Percentiles rank a stretch among this genome's conserved stretches.
These are phyloP conservation scores for Characodon lateralis DNA, from an alignment of 2,797 vertebrate genomes.

Conservation along the genomic window DNA sequence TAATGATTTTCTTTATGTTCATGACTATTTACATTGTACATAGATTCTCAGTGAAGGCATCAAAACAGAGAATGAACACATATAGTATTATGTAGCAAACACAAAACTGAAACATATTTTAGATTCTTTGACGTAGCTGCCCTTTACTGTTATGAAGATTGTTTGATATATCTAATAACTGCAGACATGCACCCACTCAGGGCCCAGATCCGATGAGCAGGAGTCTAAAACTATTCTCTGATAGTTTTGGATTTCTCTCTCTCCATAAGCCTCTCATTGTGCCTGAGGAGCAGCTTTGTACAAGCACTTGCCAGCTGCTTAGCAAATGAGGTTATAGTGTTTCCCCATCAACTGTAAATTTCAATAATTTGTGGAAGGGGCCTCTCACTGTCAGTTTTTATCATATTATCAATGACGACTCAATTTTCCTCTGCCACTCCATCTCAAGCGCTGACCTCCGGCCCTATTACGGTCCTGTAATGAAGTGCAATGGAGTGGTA, in stretches of 20 bases:
- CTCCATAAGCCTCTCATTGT: conserved; percentile 81
- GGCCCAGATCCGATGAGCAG: conserved; percentile 53
- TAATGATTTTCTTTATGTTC: too few relatives aligned
- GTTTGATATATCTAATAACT: conserved; percentile 43
- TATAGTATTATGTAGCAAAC: too few relatives aligned
- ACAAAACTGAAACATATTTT: too few relatives aligned
- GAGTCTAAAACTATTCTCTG: conserved; percentile 73
- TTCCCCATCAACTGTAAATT: conserved; percentile 86
- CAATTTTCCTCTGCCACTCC: conserved; percentile 82
- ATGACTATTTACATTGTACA: too few relatives aligned
- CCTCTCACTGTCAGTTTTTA: conserved; percentile 85
- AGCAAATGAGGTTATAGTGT: conserved; percentile 85
- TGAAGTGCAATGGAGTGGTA: conserved; percentile 89
- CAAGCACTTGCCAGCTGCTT: conserved; percentile 79
- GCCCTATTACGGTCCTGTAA: conserved; percentile 86
- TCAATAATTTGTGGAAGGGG: conserved; percentile 85
- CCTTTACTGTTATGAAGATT: background rate
- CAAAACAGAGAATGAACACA: too few relatives aligned
- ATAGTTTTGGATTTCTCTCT: conserved; percentile 84
- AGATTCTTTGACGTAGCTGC: too few relatives aligned
- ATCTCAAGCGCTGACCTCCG: conserved; percentile 80
- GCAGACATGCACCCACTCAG: conserved; percentile 27
- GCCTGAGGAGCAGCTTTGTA: conserved; percentile 70
- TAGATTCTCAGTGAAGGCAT: too few relatives aligned
- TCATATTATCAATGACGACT: conserved; percentile 88